phyloP scores from a whole-genome alignment of 2,797 vertebrate genomes.

The Bradypus variegatus region DNA sequence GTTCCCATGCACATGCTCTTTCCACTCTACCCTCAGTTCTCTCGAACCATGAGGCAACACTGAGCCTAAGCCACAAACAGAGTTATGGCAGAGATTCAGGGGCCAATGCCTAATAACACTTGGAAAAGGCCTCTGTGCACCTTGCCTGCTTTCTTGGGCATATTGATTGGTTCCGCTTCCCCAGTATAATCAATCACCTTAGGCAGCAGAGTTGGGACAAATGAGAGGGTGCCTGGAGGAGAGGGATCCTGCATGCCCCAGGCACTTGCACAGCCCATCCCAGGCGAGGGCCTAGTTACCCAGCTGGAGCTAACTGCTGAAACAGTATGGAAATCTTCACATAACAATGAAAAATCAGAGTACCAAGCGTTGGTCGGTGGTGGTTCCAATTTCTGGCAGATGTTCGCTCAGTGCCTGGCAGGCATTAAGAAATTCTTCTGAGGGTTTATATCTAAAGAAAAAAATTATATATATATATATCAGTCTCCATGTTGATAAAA shows the following conservation, averaged over 20 bases:
- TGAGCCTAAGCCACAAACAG: not conserved
- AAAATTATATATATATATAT: not conserved
- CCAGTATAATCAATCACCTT: not conserved
- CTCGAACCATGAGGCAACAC: not conserved
- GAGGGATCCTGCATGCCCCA: not conserved
- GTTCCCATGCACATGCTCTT: not conserved
- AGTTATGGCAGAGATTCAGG: not conserved
- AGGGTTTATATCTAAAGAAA: slow-evolving; percentile 80
- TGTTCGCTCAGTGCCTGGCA: slow-evolving; percentile 86
- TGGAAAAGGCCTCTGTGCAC: not conserved
- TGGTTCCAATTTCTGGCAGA: slow-evolving; percentile 82
- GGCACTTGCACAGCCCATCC: not conserved
- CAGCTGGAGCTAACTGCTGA: not conserved
- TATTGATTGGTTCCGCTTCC: fast-evolving
- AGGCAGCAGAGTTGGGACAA: not conserved
- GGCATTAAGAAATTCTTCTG: slow-evolving; percentile 85
- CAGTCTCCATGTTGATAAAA: slow-evolving; percentile 14
- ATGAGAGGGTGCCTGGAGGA: not conserved
- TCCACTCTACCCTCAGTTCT: not conserved
- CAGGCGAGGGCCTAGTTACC: not conserved
- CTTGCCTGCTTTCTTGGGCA: not conserved
- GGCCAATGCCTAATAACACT: not conserved
- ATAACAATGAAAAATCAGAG: slow-evolving; percentile 12
- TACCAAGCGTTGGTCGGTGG: slow-evolving; percentile 75
- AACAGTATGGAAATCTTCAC: not conserved